Evolutionary conservation across 2,888 invertebrate genomes (phyloP), one percentile per base, ranked within the genome.

Genomic region (Xestia rhomboidea): DNA sequence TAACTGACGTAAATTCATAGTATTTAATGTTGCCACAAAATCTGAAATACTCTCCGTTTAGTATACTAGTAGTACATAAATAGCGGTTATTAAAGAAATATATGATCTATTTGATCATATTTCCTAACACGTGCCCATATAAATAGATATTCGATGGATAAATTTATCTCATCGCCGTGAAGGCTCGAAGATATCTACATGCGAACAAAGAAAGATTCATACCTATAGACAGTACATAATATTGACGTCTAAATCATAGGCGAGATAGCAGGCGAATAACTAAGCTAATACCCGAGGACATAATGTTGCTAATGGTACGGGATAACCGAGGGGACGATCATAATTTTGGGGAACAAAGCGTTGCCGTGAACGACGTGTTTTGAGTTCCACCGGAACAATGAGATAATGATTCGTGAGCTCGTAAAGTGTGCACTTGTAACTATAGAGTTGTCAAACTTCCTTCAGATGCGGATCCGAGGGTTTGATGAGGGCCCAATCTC

Each of bases 341-440:
- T 95, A 95, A 96, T 94, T 95, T 93, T 90, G 88, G 87, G 79
- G 92, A 94, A 95, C 95, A 96, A 96, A 93, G 94, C 93, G 88
- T 88, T 84, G 85, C 89, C 91, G 90, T 91, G 93, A 93, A 94
- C 92, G 93, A 92, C 93, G 93, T 93, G 92, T 92, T 94, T 91
- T 90, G 92, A 93, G 93, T 90, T 92, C 91, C 92, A 83, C 79
- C 88, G 89, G 90, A 94, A 95, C 95, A 95, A 95, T 95, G 94
- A 94, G 94, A 94, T 94, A 95, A 95, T 95, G 94, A 95, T 94
- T 94, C 93, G 92, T 92, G 90, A 91, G 93, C 91, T 93, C 94
- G 93, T 94, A 94, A 94, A 94, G 90, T 89, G 87, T 90, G 90
- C 90, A 92, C 92, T 93, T 90, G 90, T 91, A 89, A 90, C 91